Evolutionary conservation across 1,140 invertebrate species (phyloP), one percentile per base, ranked within the genome.

Genomic region (Bombyx mandarina): DNA sequence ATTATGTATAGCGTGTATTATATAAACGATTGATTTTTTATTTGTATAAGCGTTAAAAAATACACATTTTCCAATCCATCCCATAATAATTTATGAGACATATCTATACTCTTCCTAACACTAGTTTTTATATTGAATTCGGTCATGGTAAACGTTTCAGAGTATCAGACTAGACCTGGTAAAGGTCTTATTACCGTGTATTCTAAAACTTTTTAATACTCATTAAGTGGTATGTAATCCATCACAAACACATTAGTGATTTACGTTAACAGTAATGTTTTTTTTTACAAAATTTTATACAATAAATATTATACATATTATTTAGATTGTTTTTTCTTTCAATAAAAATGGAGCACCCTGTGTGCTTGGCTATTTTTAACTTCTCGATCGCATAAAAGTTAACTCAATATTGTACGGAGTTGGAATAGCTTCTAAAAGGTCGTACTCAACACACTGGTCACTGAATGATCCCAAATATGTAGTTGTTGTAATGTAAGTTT

Each of bases 211-310:
- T 63, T 50, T 60, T 57, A 75, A 79, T 77, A 78, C 71, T 81
- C 72, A 62, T 57, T 63, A 52, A 68, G 73, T 79, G 71, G 75
- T 75, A 50, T 65, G 63, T 68, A 71, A 67, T 78, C 73, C 81
- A 84, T 84, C 81, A 82, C 82, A 82, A 79, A 75, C 58, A 79
- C 75, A 65, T 75, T 76, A 82, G 74, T 75, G 68, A 82, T 75
- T 35, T 78, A 79, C 60, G 62, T 72, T 73, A 75, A 76, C 69
- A 73, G 63, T 77, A 75, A 80, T 73, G 69, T 71, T 74, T 71
- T 68, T 62, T 76, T 78, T 76, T 78, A 77, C 69, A 78, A 75
- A 75, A 75, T 77, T 80, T 78, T 73, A 81, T 75, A 71, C 75
- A 81, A 69, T 81, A 83, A 67, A 70, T 49, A 65, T 66, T 61